These are phyloP conservation scores for Oceanodroma leucorhoa DNA, from an alignment of 2,797 vertebrate genomes.

Conservation along the genomic window DNA sequence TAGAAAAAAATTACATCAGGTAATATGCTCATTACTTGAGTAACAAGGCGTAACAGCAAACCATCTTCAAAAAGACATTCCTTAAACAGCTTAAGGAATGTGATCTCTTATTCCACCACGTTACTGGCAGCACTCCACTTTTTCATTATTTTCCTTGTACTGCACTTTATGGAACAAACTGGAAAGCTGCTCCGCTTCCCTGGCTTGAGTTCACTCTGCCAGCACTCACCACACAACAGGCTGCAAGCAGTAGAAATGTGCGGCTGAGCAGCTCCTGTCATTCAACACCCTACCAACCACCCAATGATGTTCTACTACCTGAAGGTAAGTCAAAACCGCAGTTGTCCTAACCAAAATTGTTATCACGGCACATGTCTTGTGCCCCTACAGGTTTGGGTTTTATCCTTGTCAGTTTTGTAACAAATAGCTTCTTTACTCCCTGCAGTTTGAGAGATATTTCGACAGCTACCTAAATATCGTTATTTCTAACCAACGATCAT, in stretches of 20 bases:
- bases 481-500: neutral
- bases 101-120: neutral
- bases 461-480: neutral
- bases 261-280: neutral
- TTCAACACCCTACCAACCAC: neutral
- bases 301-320: fast-evolving
- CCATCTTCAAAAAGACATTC: neutral
- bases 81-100: neutral
- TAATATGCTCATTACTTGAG: neutral
- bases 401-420: neutral
- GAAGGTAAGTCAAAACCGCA: neutral
- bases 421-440: neutral
- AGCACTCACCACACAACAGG: neutral
- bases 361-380: neutral
- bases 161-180: neutral
- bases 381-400: neutral
- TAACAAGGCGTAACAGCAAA: neutral
- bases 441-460: neutral
- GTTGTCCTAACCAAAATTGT: neutral
- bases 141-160: neutral
- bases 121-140: neutral
- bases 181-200: neutral
- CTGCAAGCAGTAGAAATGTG: neutral
- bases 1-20: neutral
- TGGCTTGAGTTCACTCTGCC: neutral